Percentiles rank a stretch among this genome's conserved stretches.
Conservation (phyloP, 1,140 invertebrate genomes). For the Aporrectodea caliginosa region DNA sequence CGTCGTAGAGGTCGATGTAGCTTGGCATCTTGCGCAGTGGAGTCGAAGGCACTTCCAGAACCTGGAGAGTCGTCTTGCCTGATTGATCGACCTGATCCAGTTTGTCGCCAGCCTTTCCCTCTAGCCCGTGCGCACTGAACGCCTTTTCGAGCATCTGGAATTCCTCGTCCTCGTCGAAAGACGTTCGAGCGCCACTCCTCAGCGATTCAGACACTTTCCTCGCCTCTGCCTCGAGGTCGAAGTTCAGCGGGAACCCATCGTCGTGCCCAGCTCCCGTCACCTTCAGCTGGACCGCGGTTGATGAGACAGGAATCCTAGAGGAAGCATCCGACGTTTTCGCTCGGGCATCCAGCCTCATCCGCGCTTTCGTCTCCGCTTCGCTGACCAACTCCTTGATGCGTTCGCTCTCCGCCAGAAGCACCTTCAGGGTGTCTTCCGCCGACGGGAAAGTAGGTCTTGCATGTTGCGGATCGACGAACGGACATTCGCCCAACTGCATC, state of each 20-base stretch:
- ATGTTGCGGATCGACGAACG: not conserved
- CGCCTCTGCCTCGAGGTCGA: not conserved
- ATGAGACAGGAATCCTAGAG: no score
- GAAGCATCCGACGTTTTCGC: no score
- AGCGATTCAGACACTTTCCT: not conserved
- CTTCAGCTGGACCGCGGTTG: no score
- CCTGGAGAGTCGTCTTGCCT: not conserved
- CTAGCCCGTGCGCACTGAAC: not conserved
- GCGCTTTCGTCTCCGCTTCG: slow-evolving; percentile 14
- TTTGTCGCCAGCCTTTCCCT: not conserved
- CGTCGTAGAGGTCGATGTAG: slow-evolving; percentile 28
- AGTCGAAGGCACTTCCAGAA: not conserved
- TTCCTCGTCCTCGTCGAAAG: not conserved
- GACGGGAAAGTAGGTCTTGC: not conserved
- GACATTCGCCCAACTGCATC: not conserved
- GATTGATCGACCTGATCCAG: not conserved
- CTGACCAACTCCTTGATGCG: slow-evolving; percentile 19
- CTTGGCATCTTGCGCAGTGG: slow-evolving; percentile 18
- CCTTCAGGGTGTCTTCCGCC: slow-evolving; percentile 19
- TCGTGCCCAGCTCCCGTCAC: not conserved
- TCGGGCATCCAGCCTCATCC: slow-evolving; percentile 1
- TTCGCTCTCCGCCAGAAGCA: slow-evolving; percentile 20
- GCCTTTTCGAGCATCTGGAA: not conserved
- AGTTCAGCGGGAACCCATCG: not conserved
- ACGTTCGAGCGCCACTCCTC: not conserved